These are phyloP conservation scores for Rhabdomys dilectus DNA, from an alignment of 2,113 vertebrate species.

Conservation along the genomic window DNA sequence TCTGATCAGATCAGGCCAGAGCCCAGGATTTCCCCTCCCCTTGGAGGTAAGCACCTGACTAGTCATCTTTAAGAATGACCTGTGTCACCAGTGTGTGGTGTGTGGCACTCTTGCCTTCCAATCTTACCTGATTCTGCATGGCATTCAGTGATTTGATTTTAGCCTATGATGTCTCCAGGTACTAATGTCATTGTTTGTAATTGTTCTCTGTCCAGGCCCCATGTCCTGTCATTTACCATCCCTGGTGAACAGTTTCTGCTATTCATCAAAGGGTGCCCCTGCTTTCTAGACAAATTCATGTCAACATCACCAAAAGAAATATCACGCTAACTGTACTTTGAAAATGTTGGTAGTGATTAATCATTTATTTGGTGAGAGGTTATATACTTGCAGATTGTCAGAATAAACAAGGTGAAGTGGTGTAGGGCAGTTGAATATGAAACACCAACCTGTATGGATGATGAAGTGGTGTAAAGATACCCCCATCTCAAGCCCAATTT, in stretches of 20 bases:
- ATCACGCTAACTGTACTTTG: background rate
- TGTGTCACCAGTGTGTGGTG: background rate
- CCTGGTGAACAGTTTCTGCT: background rate
- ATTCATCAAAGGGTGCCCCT: background rate
- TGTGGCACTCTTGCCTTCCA: background rate
- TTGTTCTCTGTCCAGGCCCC: background rate
- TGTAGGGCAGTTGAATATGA: background rate
- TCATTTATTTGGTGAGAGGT: constrained; percentile 21
- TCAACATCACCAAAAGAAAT: constrained; percentile 48
- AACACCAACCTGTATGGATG: background rate
- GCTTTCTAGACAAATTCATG: constrained; percentile 16
- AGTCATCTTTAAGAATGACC: background rate
- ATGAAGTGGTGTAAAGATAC: background rate
- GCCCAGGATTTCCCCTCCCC: constrained; percentile 83
- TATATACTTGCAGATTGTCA: background rate
- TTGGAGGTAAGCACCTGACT: constrained; percentile 82
- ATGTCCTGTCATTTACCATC: background rate
- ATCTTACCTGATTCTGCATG: background rate
- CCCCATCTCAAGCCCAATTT: background rate
- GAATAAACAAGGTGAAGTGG: constrained; percentile 11
- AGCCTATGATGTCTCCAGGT: background rate
- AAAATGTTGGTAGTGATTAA: constrained; percentile 11
- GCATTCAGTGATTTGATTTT: constrained; percentile 10
- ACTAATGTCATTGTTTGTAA: background rate
- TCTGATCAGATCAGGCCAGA: constrained; percentile 87